Evolutionary conservation across 2,888 invertebrate genomes (phyloP), one percentile per base, ranked within the genome.

Genomic region (Coleophora flavipennella): DNA sequence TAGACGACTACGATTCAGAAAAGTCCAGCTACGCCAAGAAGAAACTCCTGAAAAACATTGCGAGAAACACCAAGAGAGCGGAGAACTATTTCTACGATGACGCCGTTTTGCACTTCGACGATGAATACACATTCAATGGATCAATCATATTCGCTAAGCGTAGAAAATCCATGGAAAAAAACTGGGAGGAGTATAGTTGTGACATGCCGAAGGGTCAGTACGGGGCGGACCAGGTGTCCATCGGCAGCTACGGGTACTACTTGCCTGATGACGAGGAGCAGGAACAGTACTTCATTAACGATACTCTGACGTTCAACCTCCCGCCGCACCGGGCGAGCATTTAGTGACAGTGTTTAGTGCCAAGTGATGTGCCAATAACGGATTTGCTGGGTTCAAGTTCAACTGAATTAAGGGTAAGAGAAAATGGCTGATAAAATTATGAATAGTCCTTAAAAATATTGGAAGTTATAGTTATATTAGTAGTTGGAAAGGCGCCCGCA

Each of bases 61-160:
- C 78, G 0, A 66, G 85, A 35, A 85, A 85, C 36, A 80, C 81
- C 0, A 66, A 52, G 45, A 53, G 63, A 0, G 57, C 67, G 1
- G 76, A 81, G 29, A 85, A 84, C 36, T 85, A 85, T 36, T 85
- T 85, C 53, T 85, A 85, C 39, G 85, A 85, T 37, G 85, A 85
- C 36, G 79, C 85, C 0, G 80, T 85, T 0, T 41, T 85, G 31
- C 78, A 78, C 39, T 81, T 85, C 45, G 85, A 85, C 27, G 85
- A 85, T 35, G 84, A 85, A 39, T 83, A 83, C 51, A 76, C 80
- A 0, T 80, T 84, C 48, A 85, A 85, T 39, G 84, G 85, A 0
- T 83, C 85, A 1, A 81, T 80, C 43, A 44, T 84, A 13, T 84
- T 80, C 43, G 81, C 84, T 3, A 84, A 84, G 40, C 41, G 84